These are phyloP conservation scores for Streptopelia turtur DNA, from an alignment of 2,797 vertebrate species.

Conservation along the genomic window DNA sequence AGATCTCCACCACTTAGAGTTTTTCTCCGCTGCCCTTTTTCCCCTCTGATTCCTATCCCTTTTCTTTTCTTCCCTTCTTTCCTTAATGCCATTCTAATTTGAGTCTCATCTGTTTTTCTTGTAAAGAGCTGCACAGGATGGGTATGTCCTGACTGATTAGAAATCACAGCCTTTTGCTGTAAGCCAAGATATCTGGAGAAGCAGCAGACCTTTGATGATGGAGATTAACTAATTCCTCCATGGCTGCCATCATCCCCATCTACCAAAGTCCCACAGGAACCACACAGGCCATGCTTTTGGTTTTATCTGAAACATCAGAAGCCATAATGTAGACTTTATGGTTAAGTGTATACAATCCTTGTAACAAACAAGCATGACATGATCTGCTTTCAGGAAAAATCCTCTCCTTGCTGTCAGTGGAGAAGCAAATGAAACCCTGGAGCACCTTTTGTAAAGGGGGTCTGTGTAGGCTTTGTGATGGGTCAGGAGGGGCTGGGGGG, in stretches of 20 bases:
- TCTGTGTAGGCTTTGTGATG: rapidly evolving
- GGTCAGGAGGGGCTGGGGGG: neutral
- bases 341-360: neutral
- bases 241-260: neutral
- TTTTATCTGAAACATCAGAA: neutral
- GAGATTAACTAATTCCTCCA: neutral
- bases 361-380: neutral
- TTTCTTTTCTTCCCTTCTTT: neutral
- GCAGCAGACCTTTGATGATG: neutral
- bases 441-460: neutral
- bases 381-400: neutral
- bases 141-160: neutral
- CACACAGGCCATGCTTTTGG: neutral
- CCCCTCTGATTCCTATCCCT: rapidly evolving
- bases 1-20: neutral
- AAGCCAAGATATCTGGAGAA: neutral
- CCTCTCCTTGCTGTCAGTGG: neutral
- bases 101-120: neutral
- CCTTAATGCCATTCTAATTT: neutral
- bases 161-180: neutral
- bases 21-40: neutral
- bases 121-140: neutral
- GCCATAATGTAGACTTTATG: neutral
- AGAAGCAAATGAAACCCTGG: neutral
- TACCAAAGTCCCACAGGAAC: neutral